Base-by-base conservation (phyloP, 1,140 invertebrate species). In the Lutraria rhynchaena region DNA sequence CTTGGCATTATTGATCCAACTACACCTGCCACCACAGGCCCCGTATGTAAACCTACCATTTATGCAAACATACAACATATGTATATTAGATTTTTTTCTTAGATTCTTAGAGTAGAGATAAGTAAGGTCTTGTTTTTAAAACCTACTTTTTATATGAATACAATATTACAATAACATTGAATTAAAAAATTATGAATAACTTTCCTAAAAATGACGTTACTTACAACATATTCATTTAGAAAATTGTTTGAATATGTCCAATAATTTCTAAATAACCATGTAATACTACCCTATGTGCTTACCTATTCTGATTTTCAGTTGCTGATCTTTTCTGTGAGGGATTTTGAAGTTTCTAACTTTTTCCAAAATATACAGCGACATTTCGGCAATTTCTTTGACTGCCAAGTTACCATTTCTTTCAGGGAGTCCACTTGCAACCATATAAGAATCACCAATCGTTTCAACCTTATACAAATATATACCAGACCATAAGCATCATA, bases 301-400 rank as follows among this genome's bases (percentile, higher is more conserved):
- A 83, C 97, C 98, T 89, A 99, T 99, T 84, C 98, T 93, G 0
- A 98, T 95, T 92, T 96, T 95, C 15, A 98, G 93, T 24, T 77
- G 57, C 81, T 95, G 95, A 24, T 96, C 95, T 0, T 96, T 96
- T 77, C 95, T 94, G 86, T 98, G 97, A 44, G 95, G 94, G 60
- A 98, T 96, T 4, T 95, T 95, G 88, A 98, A 98, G 7, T 95
- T 95, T 85, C 95, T 94, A 0, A 97, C 96, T 0, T 95, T 96
- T 82, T 96, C 95, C 3, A 98, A 92, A 0, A 98, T 95, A 0
- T 96, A 95, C 24, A 98, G 90, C 1, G 97, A 95, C 95, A 98
- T 96, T n/a, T 96, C 92, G 11, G 95, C 96, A 70, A 97, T 95
- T 92, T 97, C 95, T 0, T 95, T 94, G 0, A 95, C 96, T 91